Percentiles rank a stretch among this genome's conserved stretches.
phyloP scores from a whole-genome alignment of 2,888 invertebrate species.

The Drepana falcataria region DNA sequence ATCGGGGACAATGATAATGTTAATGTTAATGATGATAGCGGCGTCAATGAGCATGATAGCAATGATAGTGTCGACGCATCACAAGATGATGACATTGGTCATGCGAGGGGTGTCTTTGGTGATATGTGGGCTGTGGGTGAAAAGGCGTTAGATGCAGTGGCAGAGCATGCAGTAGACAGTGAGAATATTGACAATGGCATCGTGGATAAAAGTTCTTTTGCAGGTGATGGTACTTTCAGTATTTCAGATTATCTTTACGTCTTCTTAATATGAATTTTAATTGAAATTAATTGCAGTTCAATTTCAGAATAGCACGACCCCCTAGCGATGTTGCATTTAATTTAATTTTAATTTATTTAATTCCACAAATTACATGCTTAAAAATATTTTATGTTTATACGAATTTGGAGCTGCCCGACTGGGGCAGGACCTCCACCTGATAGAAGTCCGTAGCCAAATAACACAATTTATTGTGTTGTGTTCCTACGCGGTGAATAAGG shows the following conservation, averaged over 20 bases:
- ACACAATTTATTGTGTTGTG: no score
- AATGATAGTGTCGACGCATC: conserved; percentile 1
- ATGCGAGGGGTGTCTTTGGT: conserved; percentile 38
- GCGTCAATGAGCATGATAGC: conserved; percentile 8
- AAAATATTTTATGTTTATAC: no score
- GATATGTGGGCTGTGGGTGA: conserved; percentile 55
- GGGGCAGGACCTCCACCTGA: no score
- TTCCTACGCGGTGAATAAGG: no score
- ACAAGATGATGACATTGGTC: conserved; percentile 14
- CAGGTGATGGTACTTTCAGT: conserved; percentile 47
- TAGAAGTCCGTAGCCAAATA: no score
- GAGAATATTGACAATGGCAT: conserved; percentile 58
- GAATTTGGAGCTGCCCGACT: no score
- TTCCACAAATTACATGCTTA: no score
- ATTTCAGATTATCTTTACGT: neutral
- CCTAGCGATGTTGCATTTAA: no score
- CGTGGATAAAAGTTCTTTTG: conserved; percentile 52
- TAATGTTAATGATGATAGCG: conserved; percentile 1
- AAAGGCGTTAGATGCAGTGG: conserved; percentile 51
- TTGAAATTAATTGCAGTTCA: no score
- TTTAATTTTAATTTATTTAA: no score
- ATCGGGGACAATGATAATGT: conserved; percentile 33
- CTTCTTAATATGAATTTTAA: no score
- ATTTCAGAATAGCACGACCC: no score
- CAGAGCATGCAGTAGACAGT: conserved; percentile 55